A percentile compares a stretch with the other conserved stretches of the same genome.
phyloP scores from a whole-genome alignment of 2,113 vertebrate species.

The Octodon degus region DNA sequence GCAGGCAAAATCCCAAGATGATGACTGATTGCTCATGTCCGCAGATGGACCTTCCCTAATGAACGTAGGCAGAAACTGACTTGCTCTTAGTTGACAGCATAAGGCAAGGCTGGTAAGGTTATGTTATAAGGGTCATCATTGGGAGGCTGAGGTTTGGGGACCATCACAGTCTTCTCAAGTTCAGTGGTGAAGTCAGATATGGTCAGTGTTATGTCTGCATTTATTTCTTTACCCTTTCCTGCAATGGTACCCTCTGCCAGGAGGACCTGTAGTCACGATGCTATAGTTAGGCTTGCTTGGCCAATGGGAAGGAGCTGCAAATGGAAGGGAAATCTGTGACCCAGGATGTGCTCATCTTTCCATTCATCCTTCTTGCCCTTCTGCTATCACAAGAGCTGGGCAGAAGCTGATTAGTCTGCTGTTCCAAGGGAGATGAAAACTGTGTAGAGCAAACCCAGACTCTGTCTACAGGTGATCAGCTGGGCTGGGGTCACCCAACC shows the following conservation, averaged over 20 bases:
- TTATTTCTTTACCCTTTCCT: not conserved
- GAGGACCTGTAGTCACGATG: not conserved
- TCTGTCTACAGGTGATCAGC: not conserved
- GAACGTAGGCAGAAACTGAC: not conserved
- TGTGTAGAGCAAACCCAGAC: not conserved
- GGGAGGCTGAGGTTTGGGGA: not conserved
- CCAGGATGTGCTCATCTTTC: not conserved
- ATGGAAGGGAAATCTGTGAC: not conserved
- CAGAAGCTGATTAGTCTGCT: not conserved
- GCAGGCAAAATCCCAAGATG: not conserved
- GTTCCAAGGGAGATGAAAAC: not conserved
- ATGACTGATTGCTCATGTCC: not conserved
- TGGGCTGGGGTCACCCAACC: not conserved
- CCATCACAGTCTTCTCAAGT: not conserved
- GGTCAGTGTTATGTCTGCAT: not conserved
- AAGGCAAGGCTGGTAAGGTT: not conserved
- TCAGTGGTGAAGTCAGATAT: not conserved
- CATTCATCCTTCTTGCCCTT: not conserved
- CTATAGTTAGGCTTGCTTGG: not conserved
- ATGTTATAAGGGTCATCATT: not conserved
- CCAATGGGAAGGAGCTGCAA: not conserved
- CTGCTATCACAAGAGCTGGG: not conserved
- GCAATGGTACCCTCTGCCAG: not conserved
- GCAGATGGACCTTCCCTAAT: not conserved
- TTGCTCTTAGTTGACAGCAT: not conserved